Evolutionary conservation across 2,888 invertebrate species (phyloP).

Genomic region (Drosophila tripunctata): DNA sequence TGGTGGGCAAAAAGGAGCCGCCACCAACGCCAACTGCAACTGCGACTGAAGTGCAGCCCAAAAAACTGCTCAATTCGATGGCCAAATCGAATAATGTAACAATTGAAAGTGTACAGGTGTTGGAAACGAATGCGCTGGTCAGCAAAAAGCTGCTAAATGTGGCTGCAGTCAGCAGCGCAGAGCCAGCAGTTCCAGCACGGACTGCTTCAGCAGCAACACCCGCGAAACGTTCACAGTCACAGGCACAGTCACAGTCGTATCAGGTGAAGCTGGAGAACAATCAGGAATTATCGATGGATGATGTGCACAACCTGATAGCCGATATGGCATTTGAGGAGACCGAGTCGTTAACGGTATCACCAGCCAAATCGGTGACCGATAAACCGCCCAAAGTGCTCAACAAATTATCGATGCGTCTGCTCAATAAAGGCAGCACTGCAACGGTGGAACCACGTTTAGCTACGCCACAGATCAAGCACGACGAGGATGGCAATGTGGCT

Average conservation of each 20-base stretch:
- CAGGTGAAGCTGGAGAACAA: conserved; percentile 78
- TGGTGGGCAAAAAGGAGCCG: conserved; percentile 27
- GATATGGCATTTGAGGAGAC: conserved; percentile 49
- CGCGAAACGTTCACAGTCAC: conserved; percentile 13
- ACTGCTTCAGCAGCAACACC: neutral
- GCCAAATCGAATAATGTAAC: conserved; percentile 40
- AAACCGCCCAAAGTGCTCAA: conserved; percentile 82
- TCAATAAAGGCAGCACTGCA: conserved; percentile 80
- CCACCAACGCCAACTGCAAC: too few species aligned
- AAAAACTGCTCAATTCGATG: conserved; percentile 60
- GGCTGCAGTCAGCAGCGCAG: conserved; percentile 34
- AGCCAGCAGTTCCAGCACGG: conserved; percentile 39
- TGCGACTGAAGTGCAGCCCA: conserved; percentile 41
- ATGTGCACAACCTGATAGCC: conserved; percentile 76
- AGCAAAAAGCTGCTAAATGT: conserved; percentile 62
- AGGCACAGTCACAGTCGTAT: conserved; percentile 42
- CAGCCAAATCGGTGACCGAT: neutral
- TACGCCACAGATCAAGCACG: conserved; percentile 78
- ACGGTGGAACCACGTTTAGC: conserved; percentile 80
- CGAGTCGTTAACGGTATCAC: neutral
- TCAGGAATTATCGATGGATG: conserved; percentile 80
- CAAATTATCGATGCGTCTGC: conserved; percentile 81
- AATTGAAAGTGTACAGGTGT: conserved; percentile 49
- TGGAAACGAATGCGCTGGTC: conserved; percentile 53
- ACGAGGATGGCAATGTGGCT: conserved; percentile 82